Percentiles rank a stretch among this genome's conserved stretches.
phyloP scores from a whole-genome alignment of 1,140 invertebrate species.

The Drosophila mojavensis region DNA sequence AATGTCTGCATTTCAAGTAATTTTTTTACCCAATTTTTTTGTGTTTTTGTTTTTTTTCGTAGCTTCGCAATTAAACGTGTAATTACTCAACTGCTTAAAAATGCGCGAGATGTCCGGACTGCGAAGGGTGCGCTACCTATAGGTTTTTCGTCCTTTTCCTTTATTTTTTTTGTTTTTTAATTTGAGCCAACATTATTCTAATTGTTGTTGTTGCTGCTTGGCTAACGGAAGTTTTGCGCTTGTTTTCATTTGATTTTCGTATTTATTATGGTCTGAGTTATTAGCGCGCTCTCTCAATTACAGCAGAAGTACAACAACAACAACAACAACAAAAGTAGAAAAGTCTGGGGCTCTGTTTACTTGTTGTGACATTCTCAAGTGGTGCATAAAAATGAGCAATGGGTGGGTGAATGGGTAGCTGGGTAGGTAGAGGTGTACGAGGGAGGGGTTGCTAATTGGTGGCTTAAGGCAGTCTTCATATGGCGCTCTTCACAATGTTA shows the following conservation, averaged over 20 bases:
- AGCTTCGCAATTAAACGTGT: slow-evolving; percentile 81
- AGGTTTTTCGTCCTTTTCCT: slow-evolving; percentile 9
- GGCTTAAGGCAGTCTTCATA: slow-evolving; percentile 24
- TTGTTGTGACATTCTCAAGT: slow-evolving; percentile 74
- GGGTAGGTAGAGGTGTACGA: not conserved
- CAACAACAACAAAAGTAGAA: not conserved
- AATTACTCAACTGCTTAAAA: slow-evolving; percentile 78
- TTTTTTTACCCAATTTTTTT: slow-evolving; percentile 35
- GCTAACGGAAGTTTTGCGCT: slow-evolving; percentile 65
- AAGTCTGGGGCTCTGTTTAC: slow-evolving; percentile 43
- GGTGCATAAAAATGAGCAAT: slow-evolving; percentile 42
- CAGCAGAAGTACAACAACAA: slow-evolving; percentile 19
- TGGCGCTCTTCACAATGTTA: not conserved
- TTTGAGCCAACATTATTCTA: slow-evolving; percentile 36
- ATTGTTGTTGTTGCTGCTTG: slow-evolving; percentile 58
- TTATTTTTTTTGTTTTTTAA: slow-evolving; percentile 27
- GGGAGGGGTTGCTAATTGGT: slow-evolving; percentile 9
- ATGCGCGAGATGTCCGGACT: slow-evolving; percentile 45
- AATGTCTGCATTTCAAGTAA: slow-evolving; percentile 79
- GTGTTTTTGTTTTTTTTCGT: slow-evolving; percentile 46
- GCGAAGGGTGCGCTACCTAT: slow-evolving; percentile 35
- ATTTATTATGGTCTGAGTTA: slow-evolving; percentile 81
- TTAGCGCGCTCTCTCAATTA: slow-evolving; percentile 60
- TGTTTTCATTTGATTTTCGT: slow-evolving; percentile 83
- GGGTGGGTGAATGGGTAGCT: not conserved